Conservation (phyloP, 2,797 vertebrate genomes). For the Cryptoprocta ferox region DNA sequence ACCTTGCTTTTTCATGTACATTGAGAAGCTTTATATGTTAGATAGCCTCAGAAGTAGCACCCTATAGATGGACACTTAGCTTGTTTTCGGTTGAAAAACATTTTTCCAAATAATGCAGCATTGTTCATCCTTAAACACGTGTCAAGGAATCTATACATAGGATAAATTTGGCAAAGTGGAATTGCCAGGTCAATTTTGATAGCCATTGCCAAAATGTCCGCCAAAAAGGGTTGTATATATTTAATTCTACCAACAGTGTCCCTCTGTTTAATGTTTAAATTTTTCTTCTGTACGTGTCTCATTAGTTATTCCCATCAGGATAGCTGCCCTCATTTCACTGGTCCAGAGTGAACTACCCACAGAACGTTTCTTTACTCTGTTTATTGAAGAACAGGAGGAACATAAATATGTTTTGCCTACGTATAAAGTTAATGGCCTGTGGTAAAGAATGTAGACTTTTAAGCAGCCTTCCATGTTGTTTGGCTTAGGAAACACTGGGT, state of each 20-base stretch:
- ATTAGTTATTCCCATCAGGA: conserved; percentile 59
- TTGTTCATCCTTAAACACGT: conserved; percentile 39
- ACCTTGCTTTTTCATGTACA: background rate
- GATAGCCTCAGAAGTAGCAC: background rate
- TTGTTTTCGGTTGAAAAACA: conserved; percentile 22
- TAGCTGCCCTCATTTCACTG: conserved; percentile 6
- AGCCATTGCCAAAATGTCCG: background rate
- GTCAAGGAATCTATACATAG: background rate
- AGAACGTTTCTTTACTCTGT: conserved; percentile 72
- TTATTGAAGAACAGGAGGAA: conserved; percentile 67
- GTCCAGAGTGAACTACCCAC: conserved; percentile 36
- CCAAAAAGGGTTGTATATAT: background rate
- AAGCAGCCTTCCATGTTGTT: conserved; percentile 54
- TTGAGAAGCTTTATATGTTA: background rate
- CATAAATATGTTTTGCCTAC: conserved; percentile 76
- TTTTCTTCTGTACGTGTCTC: background rate
- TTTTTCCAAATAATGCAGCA: background rate
- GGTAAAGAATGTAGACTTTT: conserved; percentile 75
- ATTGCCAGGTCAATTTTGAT: conserved; percentile 23
- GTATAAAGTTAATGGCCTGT: conserved; percentile 79
- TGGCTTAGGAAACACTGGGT: conserved; percentile 70
- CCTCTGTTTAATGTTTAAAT: conserved; percentile 60
- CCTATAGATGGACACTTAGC: background rate
- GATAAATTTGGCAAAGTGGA: conserved; percentile 27
- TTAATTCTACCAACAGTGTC: conserved; percentile 58